phyloP scores from a whole-genome alignment of 2,888 invertebrate genomes.

The Agriopis aurantiaria region DNA sequence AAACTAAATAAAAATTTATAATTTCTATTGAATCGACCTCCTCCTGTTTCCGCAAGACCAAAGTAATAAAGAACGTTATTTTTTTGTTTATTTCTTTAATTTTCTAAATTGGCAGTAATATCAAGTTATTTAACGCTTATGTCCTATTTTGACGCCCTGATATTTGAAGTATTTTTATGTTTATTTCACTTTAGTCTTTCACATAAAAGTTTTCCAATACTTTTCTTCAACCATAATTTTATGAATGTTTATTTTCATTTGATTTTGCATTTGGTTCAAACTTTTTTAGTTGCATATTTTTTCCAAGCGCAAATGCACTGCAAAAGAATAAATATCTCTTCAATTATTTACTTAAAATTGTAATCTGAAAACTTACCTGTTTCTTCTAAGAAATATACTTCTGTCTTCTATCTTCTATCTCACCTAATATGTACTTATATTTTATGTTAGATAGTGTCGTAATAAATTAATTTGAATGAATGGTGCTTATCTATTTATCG shows the following conservation, averaged over 20 bases:
- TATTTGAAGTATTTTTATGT: slow-evolving; percentile 58
- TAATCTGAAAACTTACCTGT: background rate
- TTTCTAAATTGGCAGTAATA: slow-evolving; percentile 45
- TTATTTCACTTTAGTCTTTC: slow-evolving; percentile 44
- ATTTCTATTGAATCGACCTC: slow-evolving; percentile 71
- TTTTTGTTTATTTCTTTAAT: slow-evolving; percentile 58
- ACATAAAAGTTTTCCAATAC: slow-evolving; percentile 39
- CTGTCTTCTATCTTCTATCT: slow-evolving; percentile 18
- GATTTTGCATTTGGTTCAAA: slow-evolving; percentile 17
- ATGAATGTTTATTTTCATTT: slow-evolving; percentile 3
- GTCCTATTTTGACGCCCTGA: slow-evolving; percentile 80
- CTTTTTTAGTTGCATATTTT: slow-evolving; percentile 12
- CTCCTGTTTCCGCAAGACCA: slow-evolving; percentile 81
- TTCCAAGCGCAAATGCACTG: slow-evolving; percentile 16
- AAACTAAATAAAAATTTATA: slow-evolving; percentile 60
- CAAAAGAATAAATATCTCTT: background rate
- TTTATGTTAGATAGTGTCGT: slow-evolving; percentile 41
- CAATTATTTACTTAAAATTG: too few relatives aligned
- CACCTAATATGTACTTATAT: slow-evolving; percentile 33
- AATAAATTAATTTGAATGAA: slow-evolving; percentile 21
- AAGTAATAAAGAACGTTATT: slow-evolving; percentile 56
- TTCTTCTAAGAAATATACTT: slow-evolving; percentile 12
- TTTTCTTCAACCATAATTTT: slow-evolving; percentile 17
- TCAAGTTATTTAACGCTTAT: slow-evolving; percentile 58
- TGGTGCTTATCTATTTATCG: slow-evolving; percentile 42